phyloP scores from a whole-genome alignment of 2,888 invertebrate genomes.

The Dryadula phaetusa region DNA sequence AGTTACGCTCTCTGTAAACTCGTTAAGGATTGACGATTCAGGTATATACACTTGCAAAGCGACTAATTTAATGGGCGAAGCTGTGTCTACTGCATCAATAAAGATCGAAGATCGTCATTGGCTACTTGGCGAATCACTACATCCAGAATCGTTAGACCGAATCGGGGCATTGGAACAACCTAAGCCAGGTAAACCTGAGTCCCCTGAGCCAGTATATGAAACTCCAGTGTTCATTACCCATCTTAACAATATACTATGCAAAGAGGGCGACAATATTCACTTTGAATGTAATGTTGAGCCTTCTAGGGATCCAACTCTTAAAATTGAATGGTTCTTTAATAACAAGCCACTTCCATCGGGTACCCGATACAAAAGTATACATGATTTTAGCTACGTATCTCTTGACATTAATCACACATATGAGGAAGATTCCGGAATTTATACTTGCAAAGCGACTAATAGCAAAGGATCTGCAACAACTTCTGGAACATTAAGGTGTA shows the following conservation, averaged over 20 bases:
- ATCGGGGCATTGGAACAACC: constrained; percentile 94
- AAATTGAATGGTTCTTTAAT: constrained; percentile 97
- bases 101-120: constrained; percentile 95
- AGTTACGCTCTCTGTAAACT: constrained; percentile 95
- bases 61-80: constrained; percentile 96
- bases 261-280: constrained; percentile 94
- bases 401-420: constrained; percentile 94
- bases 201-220: constrained; percentile 91
- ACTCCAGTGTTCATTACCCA: constrained; percentile 95
- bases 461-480: constrained; percentile 95
- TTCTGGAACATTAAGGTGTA: constrained; percentile 94
- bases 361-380: constrained; percentile 94
- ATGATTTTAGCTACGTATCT: constrained; percentile 98
- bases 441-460: constrained; percentile 95
- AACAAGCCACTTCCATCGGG: constrained; percentile 95
- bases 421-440: constrained; percentile 96
- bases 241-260: constrained; percentile 94
- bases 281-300: constrained; percentile 97
- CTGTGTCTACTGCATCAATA: constrained; percentile 95
- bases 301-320: constrained; percentile 94
- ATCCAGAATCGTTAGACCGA: constrained; percentile 94
- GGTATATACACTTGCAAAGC: constrained; percentile 98
- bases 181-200: constrained; percentile 86
- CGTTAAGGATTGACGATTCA: constrained; percentile 94
- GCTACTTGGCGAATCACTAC: constrained; percentile 93